A percentile compares a stretch with the other conserved stretches of the same genome.
These are phyloP conservation scores for Adineta ricciae DNA, from an alignment of 2,888 invertebrate genomes.

Conservation along the genomic window DNA sequence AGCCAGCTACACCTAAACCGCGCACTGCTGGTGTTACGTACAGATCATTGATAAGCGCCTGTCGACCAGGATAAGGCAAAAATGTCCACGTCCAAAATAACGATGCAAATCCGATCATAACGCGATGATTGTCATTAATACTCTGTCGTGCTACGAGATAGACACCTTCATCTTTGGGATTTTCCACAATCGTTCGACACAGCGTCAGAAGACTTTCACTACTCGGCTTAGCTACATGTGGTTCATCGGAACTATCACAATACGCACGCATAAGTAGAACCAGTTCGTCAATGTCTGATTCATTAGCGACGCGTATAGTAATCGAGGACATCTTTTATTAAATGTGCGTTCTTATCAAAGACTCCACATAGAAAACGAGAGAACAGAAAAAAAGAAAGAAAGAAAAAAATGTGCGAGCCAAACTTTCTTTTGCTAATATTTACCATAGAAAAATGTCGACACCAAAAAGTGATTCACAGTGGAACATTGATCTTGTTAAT, in stretches of 20 bases:
- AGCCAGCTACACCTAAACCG: background rate
- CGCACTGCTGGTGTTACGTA: background rate
- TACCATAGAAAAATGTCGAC: background rate
- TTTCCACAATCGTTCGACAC: background rate
- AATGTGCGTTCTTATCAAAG: background rate
- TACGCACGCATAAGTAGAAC: too few relatives aligned
- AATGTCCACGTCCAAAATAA: background rate
- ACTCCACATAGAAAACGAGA: too few relatives aligned
- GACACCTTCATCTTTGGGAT: background rate
- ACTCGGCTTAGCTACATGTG: too few relatives aligned
- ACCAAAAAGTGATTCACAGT: background rate
- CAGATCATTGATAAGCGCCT: background rate
- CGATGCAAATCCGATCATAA: background rate
- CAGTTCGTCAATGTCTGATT: background rate
- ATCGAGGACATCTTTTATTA: background rate
- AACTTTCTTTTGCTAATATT: too few relatives aligned
- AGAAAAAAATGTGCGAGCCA: too few relatives aligned
- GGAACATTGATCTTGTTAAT: background rate
- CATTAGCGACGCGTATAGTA: background rate
- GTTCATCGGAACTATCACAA: too few relatives aligned
- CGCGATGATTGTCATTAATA: background rate
- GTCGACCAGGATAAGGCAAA: background rate
- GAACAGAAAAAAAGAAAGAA: too few relatives aligned
- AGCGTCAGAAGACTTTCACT: background rate
- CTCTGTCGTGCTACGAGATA: background rate